Percentiles rank a stretch among this genome's conserved stretches.
Conservation (phyloP, 2,797 vertebrate species). For the Hydrophis major region DNA sequence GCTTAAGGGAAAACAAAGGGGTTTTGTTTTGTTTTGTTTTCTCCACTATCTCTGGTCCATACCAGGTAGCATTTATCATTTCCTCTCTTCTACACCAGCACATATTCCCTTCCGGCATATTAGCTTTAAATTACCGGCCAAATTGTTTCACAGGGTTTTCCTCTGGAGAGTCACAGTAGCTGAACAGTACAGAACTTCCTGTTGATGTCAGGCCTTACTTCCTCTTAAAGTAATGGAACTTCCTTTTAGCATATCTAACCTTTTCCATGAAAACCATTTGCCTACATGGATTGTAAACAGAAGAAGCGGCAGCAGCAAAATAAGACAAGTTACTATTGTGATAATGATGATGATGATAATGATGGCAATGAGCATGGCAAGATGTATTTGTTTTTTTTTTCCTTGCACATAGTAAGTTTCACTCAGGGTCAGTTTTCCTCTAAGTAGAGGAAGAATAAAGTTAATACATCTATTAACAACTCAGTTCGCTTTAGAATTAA, state of each 20-base stretch:
- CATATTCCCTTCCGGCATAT: constrained; percentile 71
- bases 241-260: constrained; percentile 69
- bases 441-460: background rate
- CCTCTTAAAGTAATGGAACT: constrained; percentile 73
- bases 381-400: constrained; percentile 11
- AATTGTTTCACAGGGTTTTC: constrained; percentile 74
- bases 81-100: constrained; percentile 60
- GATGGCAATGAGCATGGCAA: background rate
- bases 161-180: constrained; percentile 63
- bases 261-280: constrained; percentile 67
- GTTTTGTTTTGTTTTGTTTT: background rate
- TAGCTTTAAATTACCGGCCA: constrained; percentile 56
- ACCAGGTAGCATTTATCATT: constrained; percentile 75
- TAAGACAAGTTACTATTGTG: background rate
- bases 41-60: constrained; percentile 47
- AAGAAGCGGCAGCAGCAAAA: background rate
- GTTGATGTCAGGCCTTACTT: constrained; percentile 77
- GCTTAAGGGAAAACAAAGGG: constrained; percentile 55
- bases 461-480: background rate
- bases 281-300: background rate
- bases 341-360: background rate
- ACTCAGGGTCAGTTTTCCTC: background rate
- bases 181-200: constrained; percentile 70
- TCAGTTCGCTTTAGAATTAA: background rate
- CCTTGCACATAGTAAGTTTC: background rate